Conservation (phyloP, 2,113 vertebrate genomes). For the Xenopus laevis region DNA sequence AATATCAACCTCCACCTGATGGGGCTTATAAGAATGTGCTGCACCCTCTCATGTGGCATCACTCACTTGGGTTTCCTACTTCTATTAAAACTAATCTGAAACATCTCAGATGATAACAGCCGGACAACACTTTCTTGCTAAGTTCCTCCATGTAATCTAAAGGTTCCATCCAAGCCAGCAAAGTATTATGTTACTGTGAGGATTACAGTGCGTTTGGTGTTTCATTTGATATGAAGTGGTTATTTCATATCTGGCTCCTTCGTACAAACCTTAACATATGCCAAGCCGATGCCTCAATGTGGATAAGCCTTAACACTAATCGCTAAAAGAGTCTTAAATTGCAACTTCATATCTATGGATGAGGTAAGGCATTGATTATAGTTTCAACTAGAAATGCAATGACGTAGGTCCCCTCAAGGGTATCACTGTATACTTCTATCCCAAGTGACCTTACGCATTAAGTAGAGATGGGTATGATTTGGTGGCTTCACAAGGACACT, state of each 20-base stretch:
- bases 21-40: too few species aligned
- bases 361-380: slow-evolving; percentile 34
- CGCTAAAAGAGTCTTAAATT: slow-evolving; percentile 39
- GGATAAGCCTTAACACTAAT: slow-evolving; percentile 39
- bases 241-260: slow-evolving; percentile 31
- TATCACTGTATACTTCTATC: not conserved
- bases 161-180: too few species aligned
- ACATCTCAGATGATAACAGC: too few species aligned
- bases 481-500: slow-evolving; percentile 26
- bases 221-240: slow-evolving; percentile 34
- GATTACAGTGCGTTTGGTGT: slow-evolving; percentile 25
- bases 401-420: slow-evolving; percentile 5
- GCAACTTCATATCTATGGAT: slow-evolving; percentile 25
- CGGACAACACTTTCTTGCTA: too few species aligned
- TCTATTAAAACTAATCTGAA: too few species aligned
- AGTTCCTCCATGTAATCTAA: too few species aligned
- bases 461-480: slow-evolving; percentile 25
- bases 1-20: too few species aligned
- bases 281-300: slow-evolving; percentile 2
- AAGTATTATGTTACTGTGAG: slow-evolving; percentile 32
- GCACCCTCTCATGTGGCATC: too few species aligned
- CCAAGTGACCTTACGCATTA: slow-evolving; percentile 24
- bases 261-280: slow-evolving; percentile 18
- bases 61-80: too few species aligned
- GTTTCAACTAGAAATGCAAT: slow-evolving; percentile 13